A percentile compares a stretch with the other conserved stretches of the same genome.
These are phyloP conservation scores for Eupithecia vulgata DNA, from an alignment of 2,888 invertebrate genomes.

Conservation along the genomic window DNA sequence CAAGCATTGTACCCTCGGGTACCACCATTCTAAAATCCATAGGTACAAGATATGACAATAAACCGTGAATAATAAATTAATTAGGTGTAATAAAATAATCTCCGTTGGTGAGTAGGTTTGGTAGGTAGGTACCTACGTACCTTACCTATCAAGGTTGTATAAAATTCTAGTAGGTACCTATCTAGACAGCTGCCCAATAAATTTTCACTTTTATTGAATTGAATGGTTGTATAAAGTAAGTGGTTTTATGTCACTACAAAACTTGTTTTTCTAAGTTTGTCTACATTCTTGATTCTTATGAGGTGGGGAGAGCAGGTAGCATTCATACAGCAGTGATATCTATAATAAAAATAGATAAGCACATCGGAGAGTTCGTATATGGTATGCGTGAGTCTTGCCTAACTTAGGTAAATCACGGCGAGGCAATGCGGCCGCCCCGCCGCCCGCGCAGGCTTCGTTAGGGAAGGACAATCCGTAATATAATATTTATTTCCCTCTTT, in stretches of 20 bases:
- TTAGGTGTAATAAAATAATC: background rate
- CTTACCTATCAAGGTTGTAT: constrained; percentile 1
- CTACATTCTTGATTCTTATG: background rate
- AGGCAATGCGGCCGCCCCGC: no score
- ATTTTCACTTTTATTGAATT: background rate
- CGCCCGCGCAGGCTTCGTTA: no score
- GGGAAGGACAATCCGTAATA: no score
- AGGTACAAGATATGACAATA: background rate
- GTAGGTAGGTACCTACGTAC: background rate
- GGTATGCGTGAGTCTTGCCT: no score
- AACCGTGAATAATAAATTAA: background rate
- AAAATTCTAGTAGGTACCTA: background rate
- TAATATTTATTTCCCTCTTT: no score
- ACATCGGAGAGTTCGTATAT: no score
- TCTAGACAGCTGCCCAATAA: background rate
- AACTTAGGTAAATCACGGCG: no score
- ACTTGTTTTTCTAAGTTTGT: background rate
- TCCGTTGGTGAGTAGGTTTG: background rate
- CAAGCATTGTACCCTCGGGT: background rate
- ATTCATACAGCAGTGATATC: no score
- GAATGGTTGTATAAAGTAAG: background rate
- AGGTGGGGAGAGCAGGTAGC: no score
- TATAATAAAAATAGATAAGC: no score
- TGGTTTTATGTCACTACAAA: background rate
- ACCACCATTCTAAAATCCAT: background rate